phyloP scores from a whole-genome alignment of 2,888 invertebrate genomes.

The Meta bourneti region DNA sequence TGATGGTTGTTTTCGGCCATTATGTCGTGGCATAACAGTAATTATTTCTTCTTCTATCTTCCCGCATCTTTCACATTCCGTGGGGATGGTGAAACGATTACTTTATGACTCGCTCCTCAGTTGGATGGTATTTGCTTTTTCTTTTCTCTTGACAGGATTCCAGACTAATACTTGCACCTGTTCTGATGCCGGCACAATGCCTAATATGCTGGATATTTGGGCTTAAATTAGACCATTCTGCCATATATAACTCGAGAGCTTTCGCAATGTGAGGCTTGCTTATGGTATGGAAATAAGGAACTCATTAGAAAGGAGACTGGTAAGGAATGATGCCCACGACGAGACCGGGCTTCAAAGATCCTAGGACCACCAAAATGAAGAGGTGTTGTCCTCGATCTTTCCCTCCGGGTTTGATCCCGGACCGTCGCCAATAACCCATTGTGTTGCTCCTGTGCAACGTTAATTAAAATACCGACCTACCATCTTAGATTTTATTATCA shows the following conservation, averaged over 20 bases:
- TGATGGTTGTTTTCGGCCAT: conserved; percentile 47
- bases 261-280: neutral
- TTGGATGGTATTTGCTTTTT: neutral
- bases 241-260: neutral
- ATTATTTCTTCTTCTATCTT: conserved; percentile 16
- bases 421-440: too few relatives aligned
- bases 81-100: neutral
- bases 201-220: conserved; percentile 2
- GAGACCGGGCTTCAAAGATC: too few relatives aligned
- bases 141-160: neutral
- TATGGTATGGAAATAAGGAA: neutral
- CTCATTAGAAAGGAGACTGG: too few relatives aligned
- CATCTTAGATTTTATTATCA: too few relatives aligned
- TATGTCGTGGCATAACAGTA: conserved; percentile 28
- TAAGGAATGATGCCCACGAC: too few relatives aligned
- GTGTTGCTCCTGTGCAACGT: too few relatives aligned
- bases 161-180: conserved; percentile 2
- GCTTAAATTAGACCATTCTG: conserved; percentile 33
- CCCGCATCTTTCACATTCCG: conserved; percentile 12
- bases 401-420: too few relatives aligned
- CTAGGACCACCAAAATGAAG: too few relatives aligned
- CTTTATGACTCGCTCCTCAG: neutral
- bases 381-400: too few relatives aligned
- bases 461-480: too few relatives aligned
- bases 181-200: conserved; percentile 17